phyloP scores from a whole-genome alignment of 2,797 vertebrate genomes.

The Anas capensis region DNA sequence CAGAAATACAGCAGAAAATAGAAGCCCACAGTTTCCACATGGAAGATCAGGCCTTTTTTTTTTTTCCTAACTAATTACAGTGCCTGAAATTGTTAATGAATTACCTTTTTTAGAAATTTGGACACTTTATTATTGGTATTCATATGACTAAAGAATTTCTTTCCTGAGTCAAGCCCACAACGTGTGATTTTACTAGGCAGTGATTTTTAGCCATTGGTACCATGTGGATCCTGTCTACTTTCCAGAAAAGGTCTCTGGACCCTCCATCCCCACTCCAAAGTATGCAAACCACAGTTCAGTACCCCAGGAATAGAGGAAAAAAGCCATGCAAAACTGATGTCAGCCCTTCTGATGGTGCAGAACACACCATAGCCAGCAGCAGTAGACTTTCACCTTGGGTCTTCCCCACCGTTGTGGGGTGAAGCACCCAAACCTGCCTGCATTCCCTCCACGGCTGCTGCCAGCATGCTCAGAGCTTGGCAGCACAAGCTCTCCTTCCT shows the following conservation, averaged over 20 bases:
- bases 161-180: neutral
- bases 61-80: neutral
- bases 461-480: neutral
- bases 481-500: neutral
- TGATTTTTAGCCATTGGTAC: neutral
- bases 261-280: neutral
- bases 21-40: neutral
- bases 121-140: neutral
- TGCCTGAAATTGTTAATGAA: neutral
- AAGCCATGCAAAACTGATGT: neutral
- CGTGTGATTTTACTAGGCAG: neutral
- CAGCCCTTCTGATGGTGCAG: neutral
- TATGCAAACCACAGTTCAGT: neutral
- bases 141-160: neutral
- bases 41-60: neutral
- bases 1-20: neutral
- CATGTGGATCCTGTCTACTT: neutral
- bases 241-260: neutral
- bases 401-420: fast-evolving
- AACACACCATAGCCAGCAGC: neutral
- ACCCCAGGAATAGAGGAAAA: neutral
- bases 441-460: neutral
- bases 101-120: neutral
- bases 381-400: neutral
- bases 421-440: neutral